Base-by-base conservation (phyloP, 2,888 invertebrate genomes). In the Dryobotodes eremita region DNA sequence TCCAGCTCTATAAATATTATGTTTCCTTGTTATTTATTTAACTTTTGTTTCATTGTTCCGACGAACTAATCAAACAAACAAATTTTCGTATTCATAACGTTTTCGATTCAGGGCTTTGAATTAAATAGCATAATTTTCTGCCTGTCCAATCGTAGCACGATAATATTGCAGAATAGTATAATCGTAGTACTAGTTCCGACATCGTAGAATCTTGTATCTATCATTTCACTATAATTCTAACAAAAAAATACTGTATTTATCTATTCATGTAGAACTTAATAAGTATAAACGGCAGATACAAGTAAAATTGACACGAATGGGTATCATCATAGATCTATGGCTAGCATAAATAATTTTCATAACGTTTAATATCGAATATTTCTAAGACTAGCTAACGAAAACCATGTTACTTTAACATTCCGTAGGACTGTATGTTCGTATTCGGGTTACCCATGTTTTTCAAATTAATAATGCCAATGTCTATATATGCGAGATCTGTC, bases 61-160 rank as follows among this genome's bases (percentile, higher is more conserved):
- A 20, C 6, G 8, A 53, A 53, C 71, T 20, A 79, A 71, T 23
- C 2, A 31, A 79, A 71, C 71, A 13, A 26, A 69, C 61, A 42
- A n/a, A 77, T 71, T 75, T 79, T 61, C 75, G 20, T 66, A 55
- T 65, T 73, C 62, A 75, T 72, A 72, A 73, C 57, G 31, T 80
- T 75, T 71, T 65, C 42, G 59, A 69, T 79, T 61, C 13, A 42
- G 42, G 5, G 42, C 42, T 6, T 42, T 4, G 2, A 42, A 42
- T 7, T 42, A 42, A 42, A 48, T 10, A 59, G 42, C 31, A 48
- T 50, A 13, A 73, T 83, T 68, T 76, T 76, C 50, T 61, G 4
- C 20, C 8, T 65, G 31, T 59, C n/a, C 17, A 57, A 57, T 26
- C 11, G 46, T n/a, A 15, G 15, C 23, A 46, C 17, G 23, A 46